phyloP scores from a whole-genome alignment of 2,113 vertebrate species.

The Pelecanus crispus region DNA sequence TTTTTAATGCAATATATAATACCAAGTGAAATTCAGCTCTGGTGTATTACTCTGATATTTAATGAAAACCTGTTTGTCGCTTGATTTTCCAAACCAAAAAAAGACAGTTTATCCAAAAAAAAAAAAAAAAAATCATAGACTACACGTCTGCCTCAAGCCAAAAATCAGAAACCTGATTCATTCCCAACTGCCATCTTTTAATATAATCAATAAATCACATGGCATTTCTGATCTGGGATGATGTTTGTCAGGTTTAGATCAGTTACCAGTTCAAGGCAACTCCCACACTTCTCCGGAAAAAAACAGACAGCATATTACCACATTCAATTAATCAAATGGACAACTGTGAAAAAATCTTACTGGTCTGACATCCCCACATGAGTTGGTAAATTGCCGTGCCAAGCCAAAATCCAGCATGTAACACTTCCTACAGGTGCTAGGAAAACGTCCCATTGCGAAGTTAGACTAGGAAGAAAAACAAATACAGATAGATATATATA shows the following conservation, averaged over 20 bases:
- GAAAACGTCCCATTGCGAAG: constrained; percentile 98
- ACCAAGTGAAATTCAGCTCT: neutral
- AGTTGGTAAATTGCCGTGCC: constrained; percentile 97
- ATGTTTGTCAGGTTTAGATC: neutral
- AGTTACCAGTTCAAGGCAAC: neutral
- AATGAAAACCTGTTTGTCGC: neutral
- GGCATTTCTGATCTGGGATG: neutral
- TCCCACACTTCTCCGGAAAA: neutral
- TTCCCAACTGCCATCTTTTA: neutral
- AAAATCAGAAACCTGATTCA: neutral
- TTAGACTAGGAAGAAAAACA: constrained; percentile 84
- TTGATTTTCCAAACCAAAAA: neutral
- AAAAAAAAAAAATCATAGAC: neutral
- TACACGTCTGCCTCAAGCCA: neutral
- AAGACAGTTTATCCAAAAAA: neutral
- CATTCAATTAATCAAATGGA: neutral
- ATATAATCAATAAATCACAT: neutral
- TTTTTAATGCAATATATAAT: neutral
- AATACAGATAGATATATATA: neutral
- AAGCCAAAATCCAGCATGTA: constrained; percentile 99
- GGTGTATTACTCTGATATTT: neutral
- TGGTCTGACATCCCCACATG: constrained; percentile 95
- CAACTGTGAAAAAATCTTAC: constrained; percentile 75
- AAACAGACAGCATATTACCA: neutral
- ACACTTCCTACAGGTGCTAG: constrained; percentile 95